Evolutionary conservation across 2,797 vertebrate species (phyloP).

Genomic region (Enteromius treurensis): DNA sequence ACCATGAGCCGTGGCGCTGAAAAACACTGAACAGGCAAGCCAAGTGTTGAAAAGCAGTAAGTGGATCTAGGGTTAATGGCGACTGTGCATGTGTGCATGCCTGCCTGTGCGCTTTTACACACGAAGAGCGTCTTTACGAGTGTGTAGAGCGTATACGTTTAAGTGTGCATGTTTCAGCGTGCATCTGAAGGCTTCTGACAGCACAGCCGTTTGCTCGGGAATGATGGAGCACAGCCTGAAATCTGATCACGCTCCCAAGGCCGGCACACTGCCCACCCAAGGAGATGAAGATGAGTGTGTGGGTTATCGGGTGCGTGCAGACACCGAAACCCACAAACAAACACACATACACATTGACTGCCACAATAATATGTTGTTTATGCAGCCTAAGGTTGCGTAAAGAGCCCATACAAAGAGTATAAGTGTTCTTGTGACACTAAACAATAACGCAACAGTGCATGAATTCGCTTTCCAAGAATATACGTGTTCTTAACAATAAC

Average conservation of each 20-base stretch:
- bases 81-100: conserved; percentile 26
- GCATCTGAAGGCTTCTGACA: conserved; percentile 34
- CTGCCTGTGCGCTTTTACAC: conserved; percentile 35
- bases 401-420: conserved; percentile 29
- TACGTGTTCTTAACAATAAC: background rate
- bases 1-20: conserved; percentile 36
- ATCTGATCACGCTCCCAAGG: conserved; percentile 49
- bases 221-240: conserved; percentile 56
- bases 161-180: conserved; percentile 18
- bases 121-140: conserved; percentile 27
- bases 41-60: conserved; percentile 60
- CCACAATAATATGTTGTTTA: conserved; percentile 30
- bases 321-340: conserved; percentile 27
- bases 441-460: conserved; percentile 5
- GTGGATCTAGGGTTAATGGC: conserved; percentile 58
- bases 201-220: conserved; percentile 31
- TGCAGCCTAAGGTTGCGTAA: conserved; percentile 15
- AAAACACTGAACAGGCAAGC: conserved; percentile 53
- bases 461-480: conserved; percentile 11
- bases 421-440: conserved; percentile 34
- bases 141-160: conserved; percentile 24
- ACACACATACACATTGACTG: conserved; percentile 40
- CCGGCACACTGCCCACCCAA: conserved; percentile 55
- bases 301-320: conserved; percentile 18
- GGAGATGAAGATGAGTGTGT: conserved; percentile 45